Conservation (phyloP, 1,140 invertebrate species). For the Aleiodes sp. region DNA sequence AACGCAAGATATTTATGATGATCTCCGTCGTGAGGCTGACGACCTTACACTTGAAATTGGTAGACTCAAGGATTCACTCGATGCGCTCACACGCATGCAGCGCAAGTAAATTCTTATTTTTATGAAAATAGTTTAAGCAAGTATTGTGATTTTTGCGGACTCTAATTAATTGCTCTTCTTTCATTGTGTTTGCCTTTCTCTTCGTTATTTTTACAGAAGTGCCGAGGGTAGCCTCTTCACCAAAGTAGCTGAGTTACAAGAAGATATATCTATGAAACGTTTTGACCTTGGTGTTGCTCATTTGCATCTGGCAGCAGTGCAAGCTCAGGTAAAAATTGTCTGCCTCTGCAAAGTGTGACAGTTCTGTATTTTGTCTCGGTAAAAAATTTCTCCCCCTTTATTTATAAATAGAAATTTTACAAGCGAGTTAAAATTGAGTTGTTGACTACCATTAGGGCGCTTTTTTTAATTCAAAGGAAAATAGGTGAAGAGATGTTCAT, state of each 20-base stretch:
- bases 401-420: no score
- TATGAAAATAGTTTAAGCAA: not conserved
- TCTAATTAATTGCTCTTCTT: no score
- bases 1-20: conserved; percentile 77
- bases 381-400: no score
- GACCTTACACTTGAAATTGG: conserved; percentile 87
- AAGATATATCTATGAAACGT: conserved; percentile 93
- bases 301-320: conserved; percentile 87
- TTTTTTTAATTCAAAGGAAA: no score
- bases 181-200: conserved; percentile 7
- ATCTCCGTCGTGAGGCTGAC: conserved; percentile 81
- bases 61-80: conserved; percentile 86
- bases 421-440: no score
- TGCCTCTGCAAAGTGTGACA: no score
- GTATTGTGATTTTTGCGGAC: conserved; percentile 10
- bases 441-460: not conserved
- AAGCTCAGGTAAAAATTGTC: conserved; percentile 81
- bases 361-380: no score
- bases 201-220: conserved; percentile 68
- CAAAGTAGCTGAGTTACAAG: conserved; percentile 94
- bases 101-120: conserved; percentile 73
- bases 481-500: no score
- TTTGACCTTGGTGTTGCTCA: conserved; percentile 92
- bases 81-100: conserved; percentile 85
- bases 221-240: conserved; percentile 87